Evolutionary conservation across 2,113 vertebrate genomes (phyloP).

Genomic region (Cyanoliseus patagonus): DNA sequence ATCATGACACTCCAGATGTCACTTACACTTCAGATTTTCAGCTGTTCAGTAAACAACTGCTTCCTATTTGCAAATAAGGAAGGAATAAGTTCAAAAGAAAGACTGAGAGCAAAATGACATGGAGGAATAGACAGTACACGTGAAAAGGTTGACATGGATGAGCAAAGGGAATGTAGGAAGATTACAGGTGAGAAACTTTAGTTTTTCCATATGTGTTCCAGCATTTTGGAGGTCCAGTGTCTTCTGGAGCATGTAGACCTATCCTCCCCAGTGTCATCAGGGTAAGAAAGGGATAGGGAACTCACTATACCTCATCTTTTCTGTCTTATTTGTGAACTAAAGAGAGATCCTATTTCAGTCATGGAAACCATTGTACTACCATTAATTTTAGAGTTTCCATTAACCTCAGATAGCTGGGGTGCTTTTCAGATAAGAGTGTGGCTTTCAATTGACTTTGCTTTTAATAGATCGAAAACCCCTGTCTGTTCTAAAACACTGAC

Average conservation of each 20-base stretch:
- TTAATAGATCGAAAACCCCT: neutral
- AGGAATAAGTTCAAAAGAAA: neutral
- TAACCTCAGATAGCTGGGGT: neutral
- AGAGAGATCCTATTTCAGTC: neutral
- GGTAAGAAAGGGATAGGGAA: neutral
- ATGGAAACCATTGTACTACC: neutral
- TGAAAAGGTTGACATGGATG: neutral
- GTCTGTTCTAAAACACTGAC: neutral
- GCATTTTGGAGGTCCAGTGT: neutral
- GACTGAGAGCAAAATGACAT: neutral
- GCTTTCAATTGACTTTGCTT: neutral
- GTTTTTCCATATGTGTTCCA: neutral
- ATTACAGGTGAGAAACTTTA: neutral
- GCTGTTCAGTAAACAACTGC: neutral
- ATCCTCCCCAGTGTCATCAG: neutral
- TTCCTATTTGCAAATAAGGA: neutral
- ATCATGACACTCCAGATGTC: neutral
- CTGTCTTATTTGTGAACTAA: neutral
- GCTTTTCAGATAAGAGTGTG: neutral
- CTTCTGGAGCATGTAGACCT: neutral
- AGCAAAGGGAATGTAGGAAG: neutral
- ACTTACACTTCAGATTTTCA: neutral
- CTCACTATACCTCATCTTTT: neutral
- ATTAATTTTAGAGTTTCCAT: neutral
- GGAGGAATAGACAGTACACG: neutral